Base-by-base conservation (phyloP, 2,888 invertebrate species). In the Clostera curtula region DNA sequence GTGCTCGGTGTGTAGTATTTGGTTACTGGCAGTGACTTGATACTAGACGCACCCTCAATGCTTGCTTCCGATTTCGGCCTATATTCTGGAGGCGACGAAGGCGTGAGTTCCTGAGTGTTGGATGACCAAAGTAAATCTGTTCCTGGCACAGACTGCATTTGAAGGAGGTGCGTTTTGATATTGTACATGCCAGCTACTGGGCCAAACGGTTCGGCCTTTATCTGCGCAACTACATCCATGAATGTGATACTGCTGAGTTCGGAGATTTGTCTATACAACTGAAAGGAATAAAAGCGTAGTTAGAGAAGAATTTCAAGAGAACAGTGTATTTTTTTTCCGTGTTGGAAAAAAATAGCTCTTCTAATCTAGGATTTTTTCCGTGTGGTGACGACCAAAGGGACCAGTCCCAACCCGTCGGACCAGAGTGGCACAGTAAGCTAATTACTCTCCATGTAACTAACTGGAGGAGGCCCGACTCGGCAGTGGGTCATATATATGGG, bases 171-270 rank as follows among this genome's bases (percentile, higher is more conserved):
- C 3, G 60, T 66, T 41, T 86, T 71, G 31, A 90, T 87, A 61
- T 89, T 89, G 64, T 84, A 89, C 51, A 89, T 86, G 26, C 88
- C 89, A 2, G 85, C 88, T 9, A 86, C 48, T 11, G 85, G 63
- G 1, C 88, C 88, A 46, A 85, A 87, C 0, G 86, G 87, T 30
- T 87, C 86, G 0, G 75, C 71, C 26, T 76, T 76, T 16, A 89
- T 68, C 35, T 83, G 74, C 2, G 77, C 65, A 12, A 79, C 71
- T 4, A 88, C 70, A 21, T 80, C 80, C 14, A 69, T 57, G 1
- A 74, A 43, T 1, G 76, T 57, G 19, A 77, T 62, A 5, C 80
- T 63, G 35, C 79, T 61, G 2, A 86, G 45, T 27, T 79, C 79
- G 1, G 85, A 72, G 44, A 89, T 85, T 53, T 88, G 75, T 25